These are phyloP conservation scores for Colletes gigas DNA, from an alignment of 1,140 invertebrate genomes.

Conservation along the genomic window DNA sequence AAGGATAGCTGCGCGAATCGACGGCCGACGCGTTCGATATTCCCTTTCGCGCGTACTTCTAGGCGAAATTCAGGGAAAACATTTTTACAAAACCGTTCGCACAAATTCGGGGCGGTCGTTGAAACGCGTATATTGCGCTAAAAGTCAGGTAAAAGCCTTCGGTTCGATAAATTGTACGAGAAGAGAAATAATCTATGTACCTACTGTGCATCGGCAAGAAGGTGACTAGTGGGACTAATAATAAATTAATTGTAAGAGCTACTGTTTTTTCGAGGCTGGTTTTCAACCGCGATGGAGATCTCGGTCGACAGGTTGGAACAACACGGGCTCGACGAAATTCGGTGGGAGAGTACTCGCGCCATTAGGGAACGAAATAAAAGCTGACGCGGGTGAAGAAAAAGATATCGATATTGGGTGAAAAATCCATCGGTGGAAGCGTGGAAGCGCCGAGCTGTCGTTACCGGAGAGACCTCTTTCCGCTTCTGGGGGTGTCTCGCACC, in stretches of 20 bases:
- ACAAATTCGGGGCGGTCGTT: neutral
- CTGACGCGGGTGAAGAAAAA: neutral
- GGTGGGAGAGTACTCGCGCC: no score
- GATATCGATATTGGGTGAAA: conserved; percentile 50
- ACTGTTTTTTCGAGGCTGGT: no score
- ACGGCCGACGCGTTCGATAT: neutral
- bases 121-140: neutral
- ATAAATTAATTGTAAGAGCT: no score
- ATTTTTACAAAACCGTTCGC: neutral
- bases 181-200: no score
- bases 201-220: no score
- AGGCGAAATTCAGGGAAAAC: neutral
- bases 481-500: conserved; percentile 57
- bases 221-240: no score
- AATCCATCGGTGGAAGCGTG: conserved; percentile 45
- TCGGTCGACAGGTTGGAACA: no score
- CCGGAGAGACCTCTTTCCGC: conserved; percentile 53
- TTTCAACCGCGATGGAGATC: no score
- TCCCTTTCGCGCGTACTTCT: neutral
- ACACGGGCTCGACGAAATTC: no score
- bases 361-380: conserved; percentile 19
- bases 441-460: conserved; percentile 37
- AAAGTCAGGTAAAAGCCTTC: neutral
- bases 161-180: no score
- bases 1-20: conserved; percentile 7